A percentile compares a stretch with the other conserved stretches of the same genome.
Conservation (phyloP, 2,113 vertebrate genomes). For the Chaetodon auriga region DNA sequence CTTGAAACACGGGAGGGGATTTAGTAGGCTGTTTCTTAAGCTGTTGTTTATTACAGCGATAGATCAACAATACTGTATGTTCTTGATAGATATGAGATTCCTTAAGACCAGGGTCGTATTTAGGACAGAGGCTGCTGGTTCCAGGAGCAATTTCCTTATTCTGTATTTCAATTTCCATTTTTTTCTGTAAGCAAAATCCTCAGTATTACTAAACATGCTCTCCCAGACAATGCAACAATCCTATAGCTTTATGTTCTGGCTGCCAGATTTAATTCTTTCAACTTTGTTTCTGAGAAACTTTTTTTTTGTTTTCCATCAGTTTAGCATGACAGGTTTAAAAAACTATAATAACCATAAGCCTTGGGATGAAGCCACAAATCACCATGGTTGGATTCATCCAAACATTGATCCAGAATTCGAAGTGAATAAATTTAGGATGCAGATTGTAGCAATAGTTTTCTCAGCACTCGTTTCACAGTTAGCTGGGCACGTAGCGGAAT, state of each 20-base stretch:
- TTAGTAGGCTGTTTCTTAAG: not conserved
- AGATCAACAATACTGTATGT: not conserved
- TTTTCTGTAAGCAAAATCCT: not conserved
- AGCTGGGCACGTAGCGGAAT: no score
- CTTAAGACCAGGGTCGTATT: not conserved
- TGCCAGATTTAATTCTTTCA: not conserved
- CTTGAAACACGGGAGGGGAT: slow-evolving; percentile 9
- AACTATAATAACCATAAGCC: not conserved
- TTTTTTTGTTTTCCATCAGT: not conserved
- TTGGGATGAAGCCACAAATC: not conserved
- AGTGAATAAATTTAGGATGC: no score
- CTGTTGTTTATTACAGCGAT: not conserved
- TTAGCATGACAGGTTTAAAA: not conserved
- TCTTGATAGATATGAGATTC: not conserved
- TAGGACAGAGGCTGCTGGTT: not conserved
- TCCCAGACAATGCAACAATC: no score
- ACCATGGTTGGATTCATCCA: not conserved
- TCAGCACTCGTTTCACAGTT: not conserved
- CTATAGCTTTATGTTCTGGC: not conserved
- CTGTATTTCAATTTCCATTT: not conserved
- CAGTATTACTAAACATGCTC: not conserved
- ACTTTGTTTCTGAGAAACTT: not conserved
- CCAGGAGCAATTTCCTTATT: not conserved
- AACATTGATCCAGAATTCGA: not conserved
- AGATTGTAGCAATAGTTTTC: not conserved